Percentiles rank a stretch among this genome's conserved stretches.
These are phyloP conservation scores for Cydia splendana DNA, from an alignment of 1,140 invertebrate genomes.

Conservation along the genomic window DNA sequence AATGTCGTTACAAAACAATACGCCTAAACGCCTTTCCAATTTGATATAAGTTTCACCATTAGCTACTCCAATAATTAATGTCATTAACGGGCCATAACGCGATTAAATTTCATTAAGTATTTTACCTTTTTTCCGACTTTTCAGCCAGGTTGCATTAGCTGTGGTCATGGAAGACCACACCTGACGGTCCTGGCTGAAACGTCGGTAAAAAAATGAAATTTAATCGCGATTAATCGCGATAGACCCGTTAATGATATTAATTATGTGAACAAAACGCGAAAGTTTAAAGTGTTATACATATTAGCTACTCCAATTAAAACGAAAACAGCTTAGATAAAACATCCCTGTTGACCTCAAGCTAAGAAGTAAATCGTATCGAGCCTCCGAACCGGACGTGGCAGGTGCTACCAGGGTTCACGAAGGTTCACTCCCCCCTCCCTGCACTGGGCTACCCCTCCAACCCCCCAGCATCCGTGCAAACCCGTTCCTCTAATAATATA, in stretches of 20 bases:
- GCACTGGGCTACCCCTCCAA: constrained; percentile 32
- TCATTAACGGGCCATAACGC: too few relatives aligned
- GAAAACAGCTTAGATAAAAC: neutral
- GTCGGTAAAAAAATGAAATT: too few relatives aligned
- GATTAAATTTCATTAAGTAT: too few relatives aligned
- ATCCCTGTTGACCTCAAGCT: constrained; percentile 24
- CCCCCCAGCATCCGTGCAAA: constrained; percentile 72
- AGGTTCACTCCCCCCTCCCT: constrained; percentile 64
- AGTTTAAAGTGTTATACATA: too few relatives aligned
- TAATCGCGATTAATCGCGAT: too few relatives aligned
- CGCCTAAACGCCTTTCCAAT: neutral
- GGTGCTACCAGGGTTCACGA: constrained; percentile 75
- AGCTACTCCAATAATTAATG: neutral
- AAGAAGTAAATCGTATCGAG: constrained; percentile 30
- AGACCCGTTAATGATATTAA: too few relatives aligned
- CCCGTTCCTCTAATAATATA: constrained; percentile 78
- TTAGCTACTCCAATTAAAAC: neutral
- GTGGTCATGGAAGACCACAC: too few relatives aligned
- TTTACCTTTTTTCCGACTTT: too few relatives aligned
- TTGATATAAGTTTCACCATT: neutral
- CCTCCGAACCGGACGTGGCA: constrained; percentile 66
- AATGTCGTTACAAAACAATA: constrained; percentile 3
- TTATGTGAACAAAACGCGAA: too few relatives aligned
- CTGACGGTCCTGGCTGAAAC: too few relatives aligned
- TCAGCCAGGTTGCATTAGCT: too few relatives aligned